Percentiles rank a stretch among this genome's conserved stretches.
These are phyloP conservation scores for Cataglyphis albicans DNA, from an alignment of 2,888 invertebrate genomes.

Conservation along the genomic window DNA sequence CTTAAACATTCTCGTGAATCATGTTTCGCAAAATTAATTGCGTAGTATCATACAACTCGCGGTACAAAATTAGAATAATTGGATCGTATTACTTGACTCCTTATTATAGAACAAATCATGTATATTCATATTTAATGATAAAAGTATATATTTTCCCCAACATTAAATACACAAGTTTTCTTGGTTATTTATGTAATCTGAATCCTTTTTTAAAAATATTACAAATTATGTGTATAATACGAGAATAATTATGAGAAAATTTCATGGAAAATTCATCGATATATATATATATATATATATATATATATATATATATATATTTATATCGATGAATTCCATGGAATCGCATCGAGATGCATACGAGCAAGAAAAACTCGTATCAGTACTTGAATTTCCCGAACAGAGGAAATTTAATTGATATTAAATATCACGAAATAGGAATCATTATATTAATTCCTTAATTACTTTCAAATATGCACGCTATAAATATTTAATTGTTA, in stretches of 20 bases:
- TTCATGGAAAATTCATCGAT: too few species aligned
- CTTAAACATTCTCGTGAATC: slow-evolving; percentile 36
- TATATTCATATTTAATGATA: slow-evolving; percentile 21
- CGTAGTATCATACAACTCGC: background rate
- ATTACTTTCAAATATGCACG: background rate
- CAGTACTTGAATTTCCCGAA: background rate
- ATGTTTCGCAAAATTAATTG: slow-evolving; percentile 38
- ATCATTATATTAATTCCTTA: slow-evolving; percentile 13
- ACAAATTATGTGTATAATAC: background rate
- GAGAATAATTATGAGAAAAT: slow-evolving; percentile 1
- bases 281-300: slow-evolving; percentile 3
- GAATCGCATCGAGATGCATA: background rate
- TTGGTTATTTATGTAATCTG: background rate
- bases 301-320: background rate
- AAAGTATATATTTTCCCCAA: background rate
- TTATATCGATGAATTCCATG: background rate
- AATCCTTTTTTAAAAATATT: slow-evolving; percentile 16
- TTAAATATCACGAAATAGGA: background rate
- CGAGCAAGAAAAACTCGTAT: slow-evolving; percentile 1
- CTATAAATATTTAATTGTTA: slow-evolving; percentile 12
- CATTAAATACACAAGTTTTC: background rate
- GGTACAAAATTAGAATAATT: slow-evolving; percentile 39
- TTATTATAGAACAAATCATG: background rate
- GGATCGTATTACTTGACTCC: slow-evolving; percentile 20
- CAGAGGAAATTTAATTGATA: slow-evolving; percentile 33